phyloP scores from a whole-genome alignment of 2,113 vertebrate species.

The Saccopteryx bilineata region DNA sequence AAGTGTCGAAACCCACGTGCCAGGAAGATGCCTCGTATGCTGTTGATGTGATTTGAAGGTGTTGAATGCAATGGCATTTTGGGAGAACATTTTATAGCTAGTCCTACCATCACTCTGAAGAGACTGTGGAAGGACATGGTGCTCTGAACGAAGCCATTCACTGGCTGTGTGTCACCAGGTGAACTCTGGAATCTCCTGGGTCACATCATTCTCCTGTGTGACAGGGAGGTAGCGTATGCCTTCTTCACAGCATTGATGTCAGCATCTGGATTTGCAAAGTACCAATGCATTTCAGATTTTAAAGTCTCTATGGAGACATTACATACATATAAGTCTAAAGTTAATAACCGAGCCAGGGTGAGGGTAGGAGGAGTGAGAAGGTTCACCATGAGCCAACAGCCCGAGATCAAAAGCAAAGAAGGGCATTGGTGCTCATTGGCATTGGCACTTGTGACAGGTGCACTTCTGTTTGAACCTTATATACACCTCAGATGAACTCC shows the following conservation, averaged over 20 bases:
- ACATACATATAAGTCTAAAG: not conserved
- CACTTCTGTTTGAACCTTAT: not conserved
- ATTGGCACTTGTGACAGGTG: not conserved
- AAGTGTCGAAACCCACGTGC: not conserved
- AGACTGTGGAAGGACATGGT: not conserved
- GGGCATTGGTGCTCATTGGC: not conserved
- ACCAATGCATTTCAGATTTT: not conserved
- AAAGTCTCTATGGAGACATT: not conserved
- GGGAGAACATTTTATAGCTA: not conserved
- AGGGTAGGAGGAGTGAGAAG: not conserved
- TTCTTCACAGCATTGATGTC: not conserved
- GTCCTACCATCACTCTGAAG: not conserved
- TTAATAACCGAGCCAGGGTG: not conserved
- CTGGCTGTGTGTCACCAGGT: not conserved
- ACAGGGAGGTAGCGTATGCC: not conserved
- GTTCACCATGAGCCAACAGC: not conserved
- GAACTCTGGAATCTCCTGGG: not conserved
- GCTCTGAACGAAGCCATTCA: not conserved
- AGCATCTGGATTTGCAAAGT: slow-evolving; percentile 2
- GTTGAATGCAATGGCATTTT: not conserved
- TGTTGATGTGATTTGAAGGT: not conserved
- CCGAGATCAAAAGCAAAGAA: slow-evolving; percentile 9
- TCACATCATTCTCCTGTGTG: not conserved
- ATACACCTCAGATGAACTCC: not conserved
- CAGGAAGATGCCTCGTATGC: not conserved